Base-by-base conservation (phyloP, 2,888 invertebrate species). In the Prenolepis imparis region DNA sequence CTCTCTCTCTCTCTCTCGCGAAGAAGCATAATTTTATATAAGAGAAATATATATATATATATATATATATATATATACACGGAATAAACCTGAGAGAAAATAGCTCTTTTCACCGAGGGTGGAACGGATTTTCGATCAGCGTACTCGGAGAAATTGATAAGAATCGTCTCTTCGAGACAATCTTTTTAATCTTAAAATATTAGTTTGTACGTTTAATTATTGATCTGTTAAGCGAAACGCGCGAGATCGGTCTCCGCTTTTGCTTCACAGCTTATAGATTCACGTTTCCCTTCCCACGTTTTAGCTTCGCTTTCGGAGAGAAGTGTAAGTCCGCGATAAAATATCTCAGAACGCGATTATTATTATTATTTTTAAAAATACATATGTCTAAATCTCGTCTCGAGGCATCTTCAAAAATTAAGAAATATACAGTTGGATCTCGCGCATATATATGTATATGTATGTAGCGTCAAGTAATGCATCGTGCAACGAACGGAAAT, bases 131-230 rank as follows among this genome's bases (percentile, higher is more conserved):
- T 52, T 66, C 24, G 28, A 55, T 66, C n/a, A 66, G 64, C 32
- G 6, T 48, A 75, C 39, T 64, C 36, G 28, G 66, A 55, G 52
- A 52, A 52, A 28, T 41, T 66, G 18, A 9, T 41, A 66, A 24
- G 24, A 44, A 57, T 57, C 39, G 24, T 77, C 39, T 77, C 36
- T 21, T 63, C 32, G 32, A 28, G 36, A 48, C n/a, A 36, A n/a
- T 55, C 39, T 55, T 66, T 66, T 52, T n/a, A n/a, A 55, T 66
- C 66, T 77, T 77, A 77, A 77, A 66, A 15, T 77, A 77, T 77
- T 77, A 77, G 15, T 77, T 77, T 77, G 77, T 77, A 77, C 77
- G 55, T 77, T 77, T 55, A 66, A 77, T 77, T 77, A 77, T 77
- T 77, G 77, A 77, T 77, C 55, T 77, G 66, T 77, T 28, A 77